Percentiles rank a stretch among this genome's conserved stretches.
Conservation (phyloP, 2,888 invertebrate genomes). For the Heliothis peltigera region DNA sequence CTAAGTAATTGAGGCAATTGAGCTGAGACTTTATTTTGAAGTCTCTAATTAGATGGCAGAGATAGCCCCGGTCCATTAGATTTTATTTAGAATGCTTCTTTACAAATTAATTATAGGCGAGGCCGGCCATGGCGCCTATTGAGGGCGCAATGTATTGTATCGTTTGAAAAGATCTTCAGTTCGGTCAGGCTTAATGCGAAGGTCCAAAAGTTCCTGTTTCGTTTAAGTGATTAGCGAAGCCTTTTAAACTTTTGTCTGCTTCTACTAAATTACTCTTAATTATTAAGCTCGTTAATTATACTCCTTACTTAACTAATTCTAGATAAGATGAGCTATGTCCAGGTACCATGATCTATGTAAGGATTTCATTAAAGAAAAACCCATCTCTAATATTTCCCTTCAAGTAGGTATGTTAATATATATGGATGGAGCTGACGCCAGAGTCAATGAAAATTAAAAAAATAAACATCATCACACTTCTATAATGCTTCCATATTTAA, state of each 20-base stretch:
- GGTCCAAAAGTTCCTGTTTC: slow-evolving; percentile 1
- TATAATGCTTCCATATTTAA: too few species aligned
- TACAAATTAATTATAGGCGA: slow-evolving; percentile 15
- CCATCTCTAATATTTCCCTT: too few species aligned
- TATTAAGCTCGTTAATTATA: too few species aligned
- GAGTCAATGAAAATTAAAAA: too few species aligned
- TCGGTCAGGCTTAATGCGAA: slow-evolving; percentile 2
- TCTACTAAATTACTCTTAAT: too few species aligned
- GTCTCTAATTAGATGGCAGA: slow-evolving; percentile 19
- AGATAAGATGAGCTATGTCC: too few species aligned
- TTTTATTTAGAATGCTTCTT: slow-evolving; percentile 23
- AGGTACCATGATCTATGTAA: too few species aligned
- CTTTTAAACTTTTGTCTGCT: neutral
- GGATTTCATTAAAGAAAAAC: too few species aligned
- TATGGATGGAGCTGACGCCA: too few species aligned
- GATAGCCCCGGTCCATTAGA: slow-evolving; percentile 7
- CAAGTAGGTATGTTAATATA: too few species aligned
- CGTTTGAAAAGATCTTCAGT: slow-evolving; percentile 13
- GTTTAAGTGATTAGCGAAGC: neutral
- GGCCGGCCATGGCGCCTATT: slow-evolving; percentile 1
- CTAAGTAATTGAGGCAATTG: slow-evolving; percentile 15
- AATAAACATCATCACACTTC: too few species aligned
- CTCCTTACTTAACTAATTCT: too few species aligned
- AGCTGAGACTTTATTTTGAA: neutral
- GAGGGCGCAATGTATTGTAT: slow-evolving; percentile 10